Conservation (phyloP, 2,797 vertebrate species). For the Eleutherodactylus coqui region DNA sequence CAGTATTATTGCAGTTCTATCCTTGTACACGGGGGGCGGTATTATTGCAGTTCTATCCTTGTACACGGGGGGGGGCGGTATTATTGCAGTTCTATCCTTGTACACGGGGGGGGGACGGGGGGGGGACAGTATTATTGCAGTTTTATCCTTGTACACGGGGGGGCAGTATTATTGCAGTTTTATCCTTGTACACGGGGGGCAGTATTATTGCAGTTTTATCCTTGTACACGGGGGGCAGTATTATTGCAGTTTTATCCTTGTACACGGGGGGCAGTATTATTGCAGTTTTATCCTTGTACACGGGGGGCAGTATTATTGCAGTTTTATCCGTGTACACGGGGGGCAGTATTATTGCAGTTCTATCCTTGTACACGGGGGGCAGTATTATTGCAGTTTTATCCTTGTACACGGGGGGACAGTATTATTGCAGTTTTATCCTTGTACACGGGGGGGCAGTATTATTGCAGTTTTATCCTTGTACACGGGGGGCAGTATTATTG, state of each 20-base stretch:
- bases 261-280: neutral
- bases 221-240: neutral
- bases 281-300: neutral
- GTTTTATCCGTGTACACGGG: neutral
- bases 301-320: neutral
- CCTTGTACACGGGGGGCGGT: neutral
- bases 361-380: neutral
- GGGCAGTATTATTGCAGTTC: neutral
- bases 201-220: neutral
- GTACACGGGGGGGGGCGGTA: neutral
- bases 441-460: neutral
- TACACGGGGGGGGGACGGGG: neutral
- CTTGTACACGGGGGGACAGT: neutral
- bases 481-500: neutral
- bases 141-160: constrained; percentile 5
- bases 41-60: constrained; percentile 9
- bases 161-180: neutral
- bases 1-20: constrained; percentile 2
- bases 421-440: constrained; percentile 3
- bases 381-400: neutral
- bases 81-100: constrained; percentile 11
- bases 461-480: constrained; percentile 2
- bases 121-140: constrained; percentile 4
- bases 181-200: neutral
- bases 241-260: constrained; percentile 8